A percentile compares a stretch with the other conserved stretches of the same genome.
Conservation (phyloP, 2,113 vertebrate genomes). For the Lichenostomus cassidix region DNA sequence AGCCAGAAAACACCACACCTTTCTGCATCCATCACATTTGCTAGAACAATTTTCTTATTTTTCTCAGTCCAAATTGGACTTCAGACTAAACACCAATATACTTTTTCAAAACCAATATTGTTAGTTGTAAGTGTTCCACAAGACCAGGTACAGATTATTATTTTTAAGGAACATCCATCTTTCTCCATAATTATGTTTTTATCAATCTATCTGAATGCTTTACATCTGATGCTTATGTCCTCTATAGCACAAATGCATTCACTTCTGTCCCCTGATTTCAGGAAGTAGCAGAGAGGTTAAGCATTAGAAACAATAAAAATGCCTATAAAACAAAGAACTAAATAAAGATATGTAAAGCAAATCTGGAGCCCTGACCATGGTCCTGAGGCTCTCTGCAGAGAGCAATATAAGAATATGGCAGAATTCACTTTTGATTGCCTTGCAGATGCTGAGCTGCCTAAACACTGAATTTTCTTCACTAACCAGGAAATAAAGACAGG, state of each 20-base stretch:
- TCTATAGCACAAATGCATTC: fast-evolving
- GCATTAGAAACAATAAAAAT: background rate
- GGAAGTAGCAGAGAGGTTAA: background rate
- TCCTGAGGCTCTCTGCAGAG: background rate
- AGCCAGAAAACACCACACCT: background rate
- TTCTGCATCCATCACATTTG: background rate
- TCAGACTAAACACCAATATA: background rate
- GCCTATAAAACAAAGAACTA: background rate
- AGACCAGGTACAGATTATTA: background rate
- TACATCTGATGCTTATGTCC: background rate
- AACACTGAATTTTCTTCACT: background rate
- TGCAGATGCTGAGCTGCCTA: background rate
- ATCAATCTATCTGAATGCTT: background rate
- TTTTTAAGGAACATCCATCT: background rate
- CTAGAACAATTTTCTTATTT: background rate
- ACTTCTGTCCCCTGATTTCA: background rate
- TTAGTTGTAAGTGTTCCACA: background rate
- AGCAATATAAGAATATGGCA: background rate
- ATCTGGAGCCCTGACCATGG: background rate
- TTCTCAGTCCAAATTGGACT: background rate
- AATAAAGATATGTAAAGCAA: background rate
- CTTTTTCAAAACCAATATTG: background rate
- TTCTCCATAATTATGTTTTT: background rate
- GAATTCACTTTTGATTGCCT: background rate
- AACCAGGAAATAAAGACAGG: background rate